These are phyloP conservation scores for Gymnothorax reevesii DNA, from an alignment of 2,797 vertebrate genomes.

Conservation along the genomic window DNA sequence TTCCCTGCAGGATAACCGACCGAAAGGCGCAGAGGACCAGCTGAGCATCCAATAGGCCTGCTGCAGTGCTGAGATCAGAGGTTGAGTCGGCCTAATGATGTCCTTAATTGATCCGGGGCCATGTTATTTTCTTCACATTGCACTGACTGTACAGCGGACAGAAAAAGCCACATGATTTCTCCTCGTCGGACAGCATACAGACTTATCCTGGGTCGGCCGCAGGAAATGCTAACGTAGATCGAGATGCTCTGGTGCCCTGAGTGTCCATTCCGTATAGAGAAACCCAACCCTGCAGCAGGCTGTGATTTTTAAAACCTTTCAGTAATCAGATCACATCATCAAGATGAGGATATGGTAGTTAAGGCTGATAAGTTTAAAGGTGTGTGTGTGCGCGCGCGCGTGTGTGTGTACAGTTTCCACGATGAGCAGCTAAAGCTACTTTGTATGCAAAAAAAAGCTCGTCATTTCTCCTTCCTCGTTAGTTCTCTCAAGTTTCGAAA, in stretches of 20 bases:
- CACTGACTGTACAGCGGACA: conserved; percentile 49
- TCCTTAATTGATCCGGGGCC: conserved; percentile 64
- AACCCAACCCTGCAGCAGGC: not conserved
- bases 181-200: conserved; percentile 52
- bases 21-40: conserved; percentile 51
- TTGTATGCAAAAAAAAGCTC: not conserved
- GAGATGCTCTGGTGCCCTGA: conserved; percentile 42
- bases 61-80: not conserved
- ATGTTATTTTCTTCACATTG: conserved; percentile 61
- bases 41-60: conserved; percentile 31
- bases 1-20: conserved; percentile 38
- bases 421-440: not conserved
- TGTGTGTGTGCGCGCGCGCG: not conserved
- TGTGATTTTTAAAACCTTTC: not conserved
- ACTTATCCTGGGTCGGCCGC: conserved; percentile 38
- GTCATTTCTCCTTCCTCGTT: not conserved
- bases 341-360: not conserved
- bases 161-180: conserved; percentile 67
- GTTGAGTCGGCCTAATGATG: conserved; percentile 57
- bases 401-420: not conserved
- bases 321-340: not conserved
- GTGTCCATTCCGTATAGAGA: not conserved
- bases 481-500: not conserved
- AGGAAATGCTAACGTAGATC: conserved; percentile 35
- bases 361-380: not conserved